Evolutionary conservation across 92 coral and sea anemone species (phyloP), one percentile per base, ranked within the genome.

Genomic region (Epizoanthus illoricatus): DNA sequence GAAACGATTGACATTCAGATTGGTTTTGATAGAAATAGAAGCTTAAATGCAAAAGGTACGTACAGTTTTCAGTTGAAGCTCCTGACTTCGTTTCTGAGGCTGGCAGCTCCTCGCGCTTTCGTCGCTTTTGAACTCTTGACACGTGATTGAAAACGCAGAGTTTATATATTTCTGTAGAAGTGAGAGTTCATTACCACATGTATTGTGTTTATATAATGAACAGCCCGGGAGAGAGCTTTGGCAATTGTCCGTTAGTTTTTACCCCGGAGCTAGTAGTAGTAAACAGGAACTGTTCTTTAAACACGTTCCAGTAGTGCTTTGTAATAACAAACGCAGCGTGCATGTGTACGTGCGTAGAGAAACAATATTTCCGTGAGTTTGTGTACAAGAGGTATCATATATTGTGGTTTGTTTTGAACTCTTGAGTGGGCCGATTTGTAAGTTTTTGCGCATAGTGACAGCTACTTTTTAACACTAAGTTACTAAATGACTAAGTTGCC

Each of bases 161-260:
- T 36, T 68, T 68, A 39, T 4, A 0, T 13, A 68, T 18, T 68
- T 39, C 52, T 5, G 52, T 16, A 16, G 3, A 28, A 68, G 9
- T 68, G 11, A 8, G 42, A 36, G 19, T 43, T 13, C 52, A 33
- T 66, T 28, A 66, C 45, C 72, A 68, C 49, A 68, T 68, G 72
- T 19, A 7, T 5, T 36, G 13, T 68, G n/a, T 39, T 16, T 68
- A 68, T 52, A 12, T 36, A 33, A 68, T 68, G 72, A 24, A 24
- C 49, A 68, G 4, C 18, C 72, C 72, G 28, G 52, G n/a, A 33
- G 72, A 68, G 72, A 68, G 19, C 42, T 68, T 68, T 36, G 72
- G 72, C 49, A 68, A 19, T 65, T 11, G 70, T 23, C 39, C 49
- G 56, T 68, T 36, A 39, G 40, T 18, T 68, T 13, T 16, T 68